Percentiles rank a stretch among this genome's conserved stretches.
phyloP scores from a whole-genome alignment of 2,797 vertebrate genomes.

The Galaxias olidus region DNA sequence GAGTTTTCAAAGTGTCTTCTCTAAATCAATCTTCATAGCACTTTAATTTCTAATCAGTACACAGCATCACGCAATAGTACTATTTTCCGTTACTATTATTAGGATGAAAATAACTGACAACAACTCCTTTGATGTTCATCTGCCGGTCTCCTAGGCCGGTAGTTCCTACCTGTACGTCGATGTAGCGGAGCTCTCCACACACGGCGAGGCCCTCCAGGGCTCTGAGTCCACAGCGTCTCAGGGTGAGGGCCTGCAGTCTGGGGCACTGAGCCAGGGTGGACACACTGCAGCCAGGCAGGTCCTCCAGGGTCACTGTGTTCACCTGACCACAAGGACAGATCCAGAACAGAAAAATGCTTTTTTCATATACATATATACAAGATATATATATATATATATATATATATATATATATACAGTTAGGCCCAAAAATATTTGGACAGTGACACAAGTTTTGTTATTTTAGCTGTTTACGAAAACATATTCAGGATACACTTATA shows the following conservation, averaged over 20 bases:
- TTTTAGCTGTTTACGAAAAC: no score
- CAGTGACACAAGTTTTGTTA: no score
- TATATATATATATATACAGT: no score
- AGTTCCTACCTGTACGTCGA: constrained; percentile 83
- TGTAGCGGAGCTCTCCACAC: constrained; percentile 77
- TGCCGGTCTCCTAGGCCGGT: constrained; percentile 2
- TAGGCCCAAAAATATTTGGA: no score
- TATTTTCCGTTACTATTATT: not conserved
- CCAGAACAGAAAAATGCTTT: not conserved
- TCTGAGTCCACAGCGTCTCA: constrained; percentile 82
- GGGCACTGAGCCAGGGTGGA: constrained; percentile 80
- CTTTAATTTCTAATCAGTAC: not conserved
- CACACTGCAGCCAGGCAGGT: constrained; percentile 81
- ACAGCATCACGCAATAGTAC: not conserved
- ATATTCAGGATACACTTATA: no score
- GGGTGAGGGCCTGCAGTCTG: constrained; percentile 79
- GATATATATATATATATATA: no score
- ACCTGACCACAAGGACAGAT: constrained; percentile 69
- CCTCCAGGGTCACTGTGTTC: constrained; percentile 80
- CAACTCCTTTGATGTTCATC: not conserved
- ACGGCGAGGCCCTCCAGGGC: constrained; percentile 78
- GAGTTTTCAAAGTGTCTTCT: no score
- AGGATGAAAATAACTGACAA: not conserved
- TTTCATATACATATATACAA: not conserved
- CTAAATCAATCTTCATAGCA: not conserved